Base-by-base conservation (phyloP, 2,888 invertebrate genomes). In the Pandemis cinnamomeana region DNA sequence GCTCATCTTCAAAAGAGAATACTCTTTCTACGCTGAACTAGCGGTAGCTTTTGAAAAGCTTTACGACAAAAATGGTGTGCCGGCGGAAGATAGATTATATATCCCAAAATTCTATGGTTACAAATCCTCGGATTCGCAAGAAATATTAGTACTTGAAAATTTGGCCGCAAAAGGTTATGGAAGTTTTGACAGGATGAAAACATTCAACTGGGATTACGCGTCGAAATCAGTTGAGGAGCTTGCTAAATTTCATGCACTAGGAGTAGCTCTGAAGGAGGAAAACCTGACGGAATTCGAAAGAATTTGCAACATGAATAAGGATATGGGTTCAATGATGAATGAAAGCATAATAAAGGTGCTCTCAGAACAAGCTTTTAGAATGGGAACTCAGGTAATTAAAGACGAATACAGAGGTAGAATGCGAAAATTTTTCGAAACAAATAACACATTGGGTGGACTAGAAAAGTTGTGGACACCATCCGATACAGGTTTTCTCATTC, bases 221-320 rank as follows among this genome's bases (percentile, higher is more conserved):
- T 7, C 46, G 0, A 69, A 11, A 6, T 70, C 76, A 11, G 48
- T 76, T 1, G 48, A 64, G 55, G 36, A 69, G 36, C 13, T 77
- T 10, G 78, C 78, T 6, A 76, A 72, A 60, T 74, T 75, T n/a
- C 78, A 78, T 42, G 78, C 78, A 0, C 41, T 77, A 5, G 73
- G 73, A 5, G 20, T 73, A 15, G 76, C 66, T 5, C 20, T 71
- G 7, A 53, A 51, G 15, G 7, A 60, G 8, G 67, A 71, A n/a
- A 61, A 72, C 15, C 70, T 68, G 2, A 67, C 63, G 15, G 60
- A 58, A 7, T 77, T 71, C 27, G 36, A 62, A 13, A 27, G 36
- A 44, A 20, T 53, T 6, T 6, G 36, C 20, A 53, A 53, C 5
- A 5, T 15, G 20, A 20, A 20, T 20, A 20, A 53, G n/a, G 5